phyloP scores from a whole-genome alignment of 2,113 vertebrate genomes.

The Heterotilapia buettikoferi region DNA sequence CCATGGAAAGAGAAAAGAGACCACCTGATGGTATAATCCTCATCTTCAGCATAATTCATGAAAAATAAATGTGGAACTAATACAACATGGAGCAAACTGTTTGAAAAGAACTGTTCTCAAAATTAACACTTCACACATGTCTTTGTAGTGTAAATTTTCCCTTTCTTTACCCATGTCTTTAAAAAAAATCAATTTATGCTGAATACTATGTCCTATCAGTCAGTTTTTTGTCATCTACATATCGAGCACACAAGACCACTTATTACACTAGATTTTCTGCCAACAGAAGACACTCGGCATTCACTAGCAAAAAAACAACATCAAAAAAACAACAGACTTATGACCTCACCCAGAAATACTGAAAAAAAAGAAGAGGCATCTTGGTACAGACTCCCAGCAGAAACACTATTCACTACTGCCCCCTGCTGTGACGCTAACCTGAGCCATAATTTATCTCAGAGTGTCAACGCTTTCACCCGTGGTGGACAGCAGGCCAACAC shows the following conservation, averaged over 20 bases:
- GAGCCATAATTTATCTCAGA: neutral
- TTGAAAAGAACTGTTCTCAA: neutral
- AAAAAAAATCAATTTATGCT: neutral
- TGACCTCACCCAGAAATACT: conserved; percentile 18
- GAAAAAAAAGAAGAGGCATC: neutral
- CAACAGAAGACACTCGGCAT: neutral
- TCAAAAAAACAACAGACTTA: neutral
- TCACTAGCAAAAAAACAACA: neutral
- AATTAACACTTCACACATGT: neutral
- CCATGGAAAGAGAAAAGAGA: conserved; percentile 6
- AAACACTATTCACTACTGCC: conserved; percentile 61
- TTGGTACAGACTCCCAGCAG: neutral
- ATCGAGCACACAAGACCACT: neutral
- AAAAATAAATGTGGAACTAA: neutral
- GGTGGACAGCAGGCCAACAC: neutral
- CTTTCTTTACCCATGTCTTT: neutral
- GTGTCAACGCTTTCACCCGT: neutral
- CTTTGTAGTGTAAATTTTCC: neutral
- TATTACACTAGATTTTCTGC: neutral
- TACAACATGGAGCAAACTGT: neutral
- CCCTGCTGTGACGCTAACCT: conserved; percentile 44
- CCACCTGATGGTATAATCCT: conserved; percentile 23
- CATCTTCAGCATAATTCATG: conserved; percentile 3
- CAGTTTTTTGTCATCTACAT: neutral
- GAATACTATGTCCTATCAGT: neutral